A percentile compares a stretch with the other conserved stretches of the same genome.
Conservation (phyloP, 2,888 invertebrate species). For the Metacarcinus magister region DNA sequence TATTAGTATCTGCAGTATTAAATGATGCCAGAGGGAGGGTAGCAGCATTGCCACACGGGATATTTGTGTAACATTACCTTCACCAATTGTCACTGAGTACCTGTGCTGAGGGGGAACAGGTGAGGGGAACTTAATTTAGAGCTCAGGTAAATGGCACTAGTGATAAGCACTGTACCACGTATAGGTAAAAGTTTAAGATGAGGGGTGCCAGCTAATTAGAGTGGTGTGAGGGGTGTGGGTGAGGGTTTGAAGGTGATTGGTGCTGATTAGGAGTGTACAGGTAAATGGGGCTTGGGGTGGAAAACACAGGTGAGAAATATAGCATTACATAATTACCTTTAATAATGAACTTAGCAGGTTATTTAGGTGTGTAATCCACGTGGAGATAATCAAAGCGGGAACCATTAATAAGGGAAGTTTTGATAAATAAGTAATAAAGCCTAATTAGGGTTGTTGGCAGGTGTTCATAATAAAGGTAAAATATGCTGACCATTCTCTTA, state of each 20-base stretch:
- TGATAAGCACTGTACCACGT: neutral
- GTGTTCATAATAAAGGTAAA: neutral
- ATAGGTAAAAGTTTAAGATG: neutral
- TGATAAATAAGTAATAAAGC: neutral
- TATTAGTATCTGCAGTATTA: neutral
- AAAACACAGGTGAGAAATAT: conserved; percentile 5
- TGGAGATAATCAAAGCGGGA: neutral
- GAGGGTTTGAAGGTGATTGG: neutral
- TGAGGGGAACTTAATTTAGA: neutral
- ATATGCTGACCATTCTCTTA: neutral
- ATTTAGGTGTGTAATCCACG: neutral
- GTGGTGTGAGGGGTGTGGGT: neutral
- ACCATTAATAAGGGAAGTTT: neutral
- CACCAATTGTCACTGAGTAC: neutral
- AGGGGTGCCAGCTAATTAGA: conserved; percentile 34
- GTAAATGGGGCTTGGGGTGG: neutral
- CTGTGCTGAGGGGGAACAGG: neutral
- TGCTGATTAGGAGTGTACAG: neutral
- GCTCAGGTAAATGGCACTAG: neutral
- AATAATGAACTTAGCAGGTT: neutral
- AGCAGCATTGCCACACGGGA: neutral
- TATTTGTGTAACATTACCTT: neutral
- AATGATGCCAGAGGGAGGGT: neutral
- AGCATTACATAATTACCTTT: conserved; percentile 1
- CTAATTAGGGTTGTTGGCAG: neutral